Evolutionary conservation across 1,140 invertebrate genomes (phyloP), one percentile per base, ranked within the genome.

Genomic region (Galleria mellonella): DNA sequence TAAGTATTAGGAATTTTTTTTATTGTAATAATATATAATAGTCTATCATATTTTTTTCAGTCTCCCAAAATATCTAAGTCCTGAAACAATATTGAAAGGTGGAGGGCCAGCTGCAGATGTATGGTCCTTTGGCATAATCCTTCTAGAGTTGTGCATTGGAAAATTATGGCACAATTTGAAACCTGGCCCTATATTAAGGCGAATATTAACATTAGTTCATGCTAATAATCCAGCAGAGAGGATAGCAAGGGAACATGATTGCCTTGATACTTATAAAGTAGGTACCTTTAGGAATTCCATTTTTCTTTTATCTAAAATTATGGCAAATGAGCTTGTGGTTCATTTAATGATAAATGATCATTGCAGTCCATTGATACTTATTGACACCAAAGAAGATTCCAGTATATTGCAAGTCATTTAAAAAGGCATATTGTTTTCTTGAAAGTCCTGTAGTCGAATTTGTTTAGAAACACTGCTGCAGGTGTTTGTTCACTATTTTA

Each of bases 91-190:
- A 67, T 67, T 94, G 9, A 88, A 87, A 48, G 87, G 88, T 49
- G 86, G 89, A 33, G 90, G 92, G 23, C 88, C 89, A 2, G 93
- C 96, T 83, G 91, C 91, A 32, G 97, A 98, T 87, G 89, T 96
- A 5, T 99, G 97, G 97, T 93, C 95, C 2, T 82, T 98, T 43
- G 97, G 95, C 33, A 92, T 98, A 14, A 92, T 98, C 32, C 69
- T 98, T 23, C 86, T 94, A 2, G 96, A 98, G 84, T 72, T 95
- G 9, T 81, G 92, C 55, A 77, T 95, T 37, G 87, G 89, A 15
- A 76, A 87, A 30, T 78, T 96, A 8, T 95, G 94, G 93, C 71
- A 87, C 15, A 90, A 89, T 47, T 79, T 94, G 5, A 94, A 94
- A 73, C 86, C 94, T 7, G 89, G 90, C 0, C 91, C 93, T 50